Evolutionary conservation across 2,113 vertebrate species (phyloP), one percentile per base, ranked within the genome.

Genomic region (Cettia cetti): DNA sequence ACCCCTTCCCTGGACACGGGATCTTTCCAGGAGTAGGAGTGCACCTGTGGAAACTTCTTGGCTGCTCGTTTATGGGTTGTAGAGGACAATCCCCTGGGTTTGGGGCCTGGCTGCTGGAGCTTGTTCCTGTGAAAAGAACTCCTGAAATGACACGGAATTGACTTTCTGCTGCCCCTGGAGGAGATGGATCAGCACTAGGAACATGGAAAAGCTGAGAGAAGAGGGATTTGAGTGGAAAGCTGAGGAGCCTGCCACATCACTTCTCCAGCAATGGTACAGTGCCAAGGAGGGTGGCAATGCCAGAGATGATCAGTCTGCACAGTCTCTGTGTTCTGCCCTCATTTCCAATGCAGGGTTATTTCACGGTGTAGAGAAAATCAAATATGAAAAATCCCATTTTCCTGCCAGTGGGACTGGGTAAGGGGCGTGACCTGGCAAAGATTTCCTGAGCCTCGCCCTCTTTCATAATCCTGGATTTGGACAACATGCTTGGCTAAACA

Each of bases 1-100:
- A 78, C 44, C 78, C 94, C 96, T 31, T 30, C 87, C 45, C 35
- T 90, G 97, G 97, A 91, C 11, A n/a, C 89, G 21, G 2, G 1
- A 0, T 20, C 54, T 5, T 23, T 6, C 4, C 84, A 95, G 66
- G 26, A 86, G 75, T 37, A 30, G 9, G 45, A n/a, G 39, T 8
- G 54, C 78, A 11, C 28, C 66, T 15, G 30, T 33, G 80, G 86
- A 96, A 53, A n/a, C 9, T 24, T 96, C 19, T 71, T 94, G 44
- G 82, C 90, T 42, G 70, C 87, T 79, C 56, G 7, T 24, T 84
- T 16, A 65, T 3, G 11, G 42, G 8, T 6, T 33, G 40, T n/a
- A 23, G 66, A 54, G 60, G 83, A 35, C 10, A 6, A 9, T 28
- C 27, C 53, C 40, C 52, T 56, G 66, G 23, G 30, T n/a, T 44